These are phyloP conservation scores for Urophycis tenuis DNA, from an alignment of 2,797 vertebrate genomes.

Conservation along the genomic window DNA sequence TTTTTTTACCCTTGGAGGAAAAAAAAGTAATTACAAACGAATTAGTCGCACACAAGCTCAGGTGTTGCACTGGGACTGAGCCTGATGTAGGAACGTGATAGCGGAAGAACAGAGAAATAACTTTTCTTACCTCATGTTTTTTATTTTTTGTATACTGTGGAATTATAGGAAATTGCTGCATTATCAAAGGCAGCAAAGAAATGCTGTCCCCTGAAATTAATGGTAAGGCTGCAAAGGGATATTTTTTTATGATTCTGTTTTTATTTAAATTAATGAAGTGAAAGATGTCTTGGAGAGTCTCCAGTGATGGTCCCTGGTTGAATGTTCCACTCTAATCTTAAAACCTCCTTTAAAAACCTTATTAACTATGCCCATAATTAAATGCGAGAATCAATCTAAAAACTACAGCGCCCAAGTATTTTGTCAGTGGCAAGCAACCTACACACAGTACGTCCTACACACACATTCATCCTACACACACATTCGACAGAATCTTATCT, in stretches of 20 bases:
- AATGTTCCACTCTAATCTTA: neutral
- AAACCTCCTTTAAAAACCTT: neutral
- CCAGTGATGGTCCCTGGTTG: neutral
- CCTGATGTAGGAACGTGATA: neutral
- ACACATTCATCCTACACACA: too few relatives aligned
- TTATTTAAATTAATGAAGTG: neutral
- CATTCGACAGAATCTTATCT: neutral
- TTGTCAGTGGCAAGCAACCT: neutral
- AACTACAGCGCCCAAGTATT: slow-evolving; percentile 1
- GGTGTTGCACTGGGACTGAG: neutral
- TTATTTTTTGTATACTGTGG: neutral
- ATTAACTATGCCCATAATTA: neutral
- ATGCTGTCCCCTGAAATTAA: neutral
- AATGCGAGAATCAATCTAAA: neutral
- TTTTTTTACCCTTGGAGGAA: neutral
- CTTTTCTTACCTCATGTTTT: neutral
- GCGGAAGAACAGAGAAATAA: neutral
- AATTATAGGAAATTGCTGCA: neutral
- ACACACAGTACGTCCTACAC: neutral
- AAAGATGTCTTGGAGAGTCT: neutral
- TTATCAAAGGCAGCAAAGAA: neutral
- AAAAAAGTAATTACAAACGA: neutral
- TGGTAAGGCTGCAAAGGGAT: neutral
- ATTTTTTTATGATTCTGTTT: neutral
- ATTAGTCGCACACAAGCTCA: neutral